Base-by-base conservation (phyloP, 2,113 vertebrate genomes). In the Otis tarda region DNA sequence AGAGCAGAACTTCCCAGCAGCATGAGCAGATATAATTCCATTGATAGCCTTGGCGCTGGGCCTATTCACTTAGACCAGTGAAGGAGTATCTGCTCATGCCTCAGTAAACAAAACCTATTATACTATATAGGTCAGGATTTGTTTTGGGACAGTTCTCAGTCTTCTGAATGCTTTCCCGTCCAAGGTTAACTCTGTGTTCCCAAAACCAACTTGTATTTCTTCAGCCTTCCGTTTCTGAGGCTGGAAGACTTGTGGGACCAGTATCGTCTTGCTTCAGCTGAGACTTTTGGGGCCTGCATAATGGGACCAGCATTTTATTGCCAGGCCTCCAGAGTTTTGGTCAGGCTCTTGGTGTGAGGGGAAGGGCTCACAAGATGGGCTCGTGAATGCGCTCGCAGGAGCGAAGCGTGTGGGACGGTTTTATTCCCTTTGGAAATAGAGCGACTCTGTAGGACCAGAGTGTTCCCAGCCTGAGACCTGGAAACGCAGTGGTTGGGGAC, bases 1-100 rank as follows among this genome's bases (percentile, higher is more conserved):
- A 92, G 92, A 95, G 95, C 95, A 94, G 83, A 97, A 92, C 94
- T 95, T 94, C 92, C 92, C 95, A 93, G 94, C 94, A 96, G 88
- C 94, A 90, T 11, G 14, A 79, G 88, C 90, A 95, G 92, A 75
- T 61, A 95, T 9, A 89, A 90, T 84, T 87, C 85, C 86, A 93
- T 87, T 84, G 95, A 89, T 94, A 82, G 95, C 86, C 57, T 64
- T 96, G 95, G 88, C 68, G 0, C 60, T 5, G 59, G 71, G 92
- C 94, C 94, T 84, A 37, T 21, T 90, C 90, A 57, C 73, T 96
- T 78, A 84, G 61, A 95, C 79, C 90, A 82, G 73, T 35, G 8
- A 41, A 86, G 89, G 35, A 45, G 63, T 71, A 61, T 85, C 84
- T 87, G 64, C 80, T 94, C 85, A 92, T 3, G 67, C 82, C 71